Base-by-base conservation (phyloP, 2,113 vertebrate species). In the Petroica traversi region DNA sequence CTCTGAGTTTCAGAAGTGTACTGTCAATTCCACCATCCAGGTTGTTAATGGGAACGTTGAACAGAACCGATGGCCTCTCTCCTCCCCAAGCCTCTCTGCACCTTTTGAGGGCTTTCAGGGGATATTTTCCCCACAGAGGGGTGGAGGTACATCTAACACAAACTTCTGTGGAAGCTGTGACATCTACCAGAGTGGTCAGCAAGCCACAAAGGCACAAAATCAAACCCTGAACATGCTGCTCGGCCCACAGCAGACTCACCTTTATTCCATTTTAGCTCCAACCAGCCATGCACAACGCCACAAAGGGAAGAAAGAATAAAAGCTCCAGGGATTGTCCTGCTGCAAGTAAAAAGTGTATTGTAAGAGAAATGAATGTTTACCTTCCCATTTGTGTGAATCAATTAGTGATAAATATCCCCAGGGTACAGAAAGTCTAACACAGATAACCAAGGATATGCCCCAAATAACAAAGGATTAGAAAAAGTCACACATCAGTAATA, bases 331-430 rank as follows among this genome's bases (percentile, higher is more conserved):
- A 90, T 31, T 74, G 75, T 63, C 57, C 79, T 0, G 0, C 48
- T 84, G 67, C 64, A 92, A 67, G 78, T n/a, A 71, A 83, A 77
- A 71, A 46, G 41, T 83, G 75, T 57, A 19, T 87, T 85, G 74
- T 55, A 61, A 88, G 87, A 93, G 59, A 92, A 96, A 96, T 55
- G 19, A 75, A 93, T 95, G 79, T 93, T 96, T 96, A 93, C 87
- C 54, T 92, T 89, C 52, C 81, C 54, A 54, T 77, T 96, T 79
- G 28, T 61, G 78, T 68, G 85, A 91, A 61, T 85, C 89, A 97
- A 93, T 96, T 95, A 95, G 72, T 1, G 5, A 95, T 62, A 94
- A 95, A 94, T 92, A 89, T 84, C 69, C 67, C 90, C 41, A 38
- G 69, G 83, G 80, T 83, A 85, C 1, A 45, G 84, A 25, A 54